A percentile compares a stretch with the other conserved stretches of the same genome.
Evolutionary conservation across 2,888 invertebrate species (phyloP).

Genomic region (Myopa testacea): DNA sequence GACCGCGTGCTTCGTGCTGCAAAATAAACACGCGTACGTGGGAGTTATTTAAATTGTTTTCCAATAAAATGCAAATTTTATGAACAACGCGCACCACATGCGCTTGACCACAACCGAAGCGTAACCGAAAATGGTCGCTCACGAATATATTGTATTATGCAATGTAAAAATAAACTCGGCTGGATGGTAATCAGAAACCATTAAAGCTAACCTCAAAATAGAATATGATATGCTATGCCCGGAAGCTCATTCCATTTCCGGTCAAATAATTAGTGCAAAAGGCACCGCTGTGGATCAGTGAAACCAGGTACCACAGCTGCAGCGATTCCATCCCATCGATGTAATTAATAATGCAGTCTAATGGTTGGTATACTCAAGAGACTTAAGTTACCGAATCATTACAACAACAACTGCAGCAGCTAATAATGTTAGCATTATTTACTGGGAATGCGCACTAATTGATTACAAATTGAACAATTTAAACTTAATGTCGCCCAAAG

Average conservation of each 20-base stretch:
- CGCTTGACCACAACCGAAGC: slow-evolving; percentile 21
- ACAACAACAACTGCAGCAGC: background rate
- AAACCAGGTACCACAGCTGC: background rate
- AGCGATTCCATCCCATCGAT: background rate
- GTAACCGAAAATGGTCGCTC: slow-evolving; percentile 24
- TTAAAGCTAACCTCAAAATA: slow-evolving; percentile 23
- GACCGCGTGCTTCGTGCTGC: background rate
- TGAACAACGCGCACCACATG: background rate
- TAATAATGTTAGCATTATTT: slow-evolving; percentile 19
- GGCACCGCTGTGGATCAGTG: background rate
- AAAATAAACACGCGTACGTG: background rate
- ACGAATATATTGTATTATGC: background rate
- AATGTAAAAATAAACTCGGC: slow-evolving; percentile 18
- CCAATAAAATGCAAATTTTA: slow-evolving; percentile 30
- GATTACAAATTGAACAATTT: slow-evolving; percentile 40
- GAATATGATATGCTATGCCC: slow-evolving; percentile 9
- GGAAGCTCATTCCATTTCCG: slow-evolving; percentile 24
- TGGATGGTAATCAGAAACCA: slow-evolving; percentile 18
- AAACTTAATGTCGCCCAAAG: slow-evolving; percentile 33
- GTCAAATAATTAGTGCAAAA: slow-evolving; percentile 12
- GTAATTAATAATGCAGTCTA: slow-evolving; percentile 11
- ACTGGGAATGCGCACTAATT: slow-evolving; percentile 25
- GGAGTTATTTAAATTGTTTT: slow-evolving; percentile 32
- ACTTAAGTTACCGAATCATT: background rate
- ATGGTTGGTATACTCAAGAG: background rate